Conservation (phyloP, 2,888 invertebrate genomes). For the Polymixis flavicincta region DNA sequence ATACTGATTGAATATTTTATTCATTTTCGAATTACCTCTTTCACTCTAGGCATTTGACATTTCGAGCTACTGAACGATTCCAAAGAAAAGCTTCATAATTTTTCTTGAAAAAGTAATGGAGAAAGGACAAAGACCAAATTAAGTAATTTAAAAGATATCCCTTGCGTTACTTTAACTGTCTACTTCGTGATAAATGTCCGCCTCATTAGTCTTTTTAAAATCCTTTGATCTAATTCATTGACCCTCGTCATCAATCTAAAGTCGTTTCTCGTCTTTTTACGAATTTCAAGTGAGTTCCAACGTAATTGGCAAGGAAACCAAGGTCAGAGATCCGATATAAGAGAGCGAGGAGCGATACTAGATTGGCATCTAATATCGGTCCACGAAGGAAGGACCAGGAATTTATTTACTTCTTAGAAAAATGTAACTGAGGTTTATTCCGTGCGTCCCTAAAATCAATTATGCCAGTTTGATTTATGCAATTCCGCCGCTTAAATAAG, state of each 20-base stretch:
- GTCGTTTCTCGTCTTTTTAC: no score
- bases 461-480: neutral
- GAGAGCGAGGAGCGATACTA: conserved; percentile 13
- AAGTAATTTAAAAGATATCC: conserved; percentile 64
- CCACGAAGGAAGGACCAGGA: no score
- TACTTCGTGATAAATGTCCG: conserved; percentile 44
- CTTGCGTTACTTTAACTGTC: conserved; percentile 30
- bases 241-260: conserved; percentile 2
- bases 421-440: neutral
- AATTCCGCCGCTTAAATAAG: neutral
- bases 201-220: conserved; percentile 37
- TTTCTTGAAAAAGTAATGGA: conserved; percentile 49
- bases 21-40: neutral
- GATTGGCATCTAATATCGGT: no score
- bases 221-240: conserved; percentile 19
- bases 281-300: no score
- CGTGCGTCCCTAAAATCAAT: neutral
- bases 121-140: conserved; percentile 50
- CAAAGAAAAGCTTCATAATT: conserved; percentile 13
- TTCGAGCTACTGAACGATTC: neutral
- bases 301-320: conserved; percentile 26
- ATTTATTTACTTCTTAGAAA: no score
- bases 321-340: conserved; percentile 20
- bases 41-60: neutral
- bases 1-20: neutral